Conservation (phyloP, 2,113 vertebrate species). For the Entelurus aequoreus region DNA sequence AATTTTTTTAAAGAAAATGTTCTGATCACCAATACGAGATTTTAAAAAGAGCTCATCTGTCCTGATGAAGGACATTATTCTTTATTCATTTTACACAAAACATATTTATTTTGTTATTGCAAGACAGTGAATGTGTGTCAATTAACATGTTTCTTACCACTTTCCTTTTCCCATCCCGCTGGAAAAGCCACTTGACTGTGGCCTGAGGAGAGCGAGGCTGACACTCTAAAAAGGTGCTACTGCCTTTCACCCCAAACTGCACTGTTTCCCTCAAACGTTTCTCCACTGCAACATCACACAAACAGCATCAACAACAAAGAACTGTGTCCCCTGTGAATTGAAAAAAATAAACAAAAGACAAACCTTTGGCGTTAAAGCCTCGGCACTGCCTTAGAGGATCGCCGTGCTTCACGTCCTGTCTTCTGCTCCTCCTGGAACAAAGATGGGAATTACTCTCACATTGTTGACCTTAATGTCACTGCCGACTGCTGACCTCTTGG, state of each 20-base stretch:
- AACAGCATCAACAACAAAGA: background rate
- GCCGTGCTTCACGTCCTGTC: constrained; percentile 90
- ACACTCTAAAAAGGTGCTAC: constrained; percentile 79
- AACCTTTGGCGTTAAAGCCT: constrained; percentile 92
- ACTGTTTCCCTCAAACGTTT: constrained; percentile 74
- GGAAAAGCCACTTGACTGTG: constrained; percentile 77
- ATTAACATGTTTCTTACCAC: constrained; percentile 58
- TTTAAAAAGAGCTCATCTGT: too few species aligned
- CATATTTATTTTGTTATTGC: too few species aligned
- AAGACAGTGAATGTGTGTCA: background rate
- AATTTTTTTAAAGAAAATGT: too few species aligned
- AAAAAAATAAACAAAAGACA: constrained; percentile 2
- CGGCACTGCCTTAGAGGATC: constrained; percentile 93
- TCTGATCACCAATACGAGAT: too few species aligned
- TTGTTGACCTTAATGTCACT: background rate
- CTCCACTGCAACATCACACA: constrained; percentile 60
- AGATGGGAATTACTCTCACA: background rate
- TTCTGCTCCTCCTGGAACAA: constrained; percentile 82
- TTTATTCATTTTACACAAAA: too few species aligned
- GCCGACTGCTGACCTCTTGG: constrained; percentile 63
- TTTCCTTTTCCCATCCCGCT: constrained; percentile 72
- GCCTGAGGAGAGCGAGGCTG: constrained; percentile 78
- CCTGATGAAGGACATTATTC: too few species aligned
- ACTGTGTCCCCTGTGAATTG: background rate
- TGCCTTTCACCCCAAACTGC: constrained; percentile 81